Base-by-base conservation (phyloP, 2,888 invertebrate species). In the Melangyna quadrimaculata region DNA sequence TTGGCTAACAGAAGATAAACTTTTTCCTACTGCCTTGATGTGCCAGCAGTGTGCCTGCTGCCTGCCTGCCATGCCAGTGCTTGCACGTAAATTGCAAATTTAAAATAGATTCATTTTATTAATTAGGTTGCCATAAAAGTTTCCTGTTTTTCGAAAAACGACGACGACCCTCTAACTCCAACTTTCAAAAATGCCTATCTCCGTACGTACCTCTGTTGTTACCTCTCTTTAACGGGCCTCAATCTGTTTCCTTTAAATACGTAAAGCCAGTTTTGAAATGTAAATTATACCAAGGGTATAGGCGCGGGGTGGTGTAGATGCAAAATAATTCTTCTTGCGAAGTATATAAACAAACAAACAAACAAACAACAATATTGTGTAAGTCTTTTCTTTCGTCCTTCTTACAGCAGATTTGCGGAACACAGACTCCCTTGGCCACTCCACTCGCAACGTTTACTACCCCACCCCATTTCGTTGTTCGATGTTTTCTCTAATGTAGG, bases 81-180 rank as follows among this genome's bases (percentile, higher is more conserved):
- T 74, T 87, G 88, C 89, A 88, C 88, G 88, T 88, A 88, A 88
- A 88, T 88, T 88, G 88, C 87, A 88, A 88, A 88, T 89, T 89
- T 88, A 87, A 87, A 88, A 88, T 88, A 88, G 87, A 88, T 89
- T 87, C 88, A 88, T 89, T 90, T 90, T 90, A 90, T 90, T 90
- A 90, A 90, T 90, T 90, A 90, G 89, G 89, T 89, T 89, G 89
- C 87, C 88, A 90, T 90, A 89, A 89, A 89, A 90, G 89, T 89
- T 89, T 88, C 80, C 80, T 84, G 75, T 80, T 84, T 77, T 80
- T 65, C 59, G 65, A 65, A 65, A n/a, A 45, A 45, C 65, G 71
- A 80, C 75, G 71, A 69, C 71, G 80, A 84, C 53, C 67, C 72
- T 35, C 72, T 45, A 45, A 57, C 63, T 51, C 48, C 48, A 51